Evolutionary conservation across 2,113 vertebrate species (phyloP), one percentile per base, ranked within the genome.

Genomic region (Oreocharis arfaki): DNA sequence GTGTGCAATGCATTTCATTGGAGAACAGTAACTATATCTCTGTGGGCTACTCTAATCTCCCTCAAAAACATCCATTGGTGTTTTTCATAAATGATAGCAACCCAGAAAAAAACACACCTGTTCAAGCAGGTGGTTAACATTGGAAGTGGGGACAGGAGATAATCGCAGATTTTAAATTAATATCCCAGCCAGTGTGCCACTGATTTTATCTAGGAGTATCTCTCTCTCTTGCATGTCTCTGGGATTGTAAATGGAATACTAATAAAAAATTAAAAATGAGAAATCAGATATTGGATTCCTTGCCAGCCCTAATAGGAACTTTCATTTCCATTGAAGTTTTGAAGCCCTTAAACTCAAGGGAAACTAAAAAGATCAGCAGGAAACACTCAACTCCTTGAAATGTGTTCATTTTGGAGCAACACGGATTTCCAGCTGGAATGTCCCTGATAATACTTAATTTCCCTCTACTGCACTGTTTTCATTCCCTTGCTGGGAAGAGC

Each of bases 391-490:
- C 35, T 94, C 37, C 79, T 88, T 87, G 42, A 90, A 93, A 88
- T 52, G 33, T 93, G 55, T 88, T 88, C 33, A 5, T 84, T 94
- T 95, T 90, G 33, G 41, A 88, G 3, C 70, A 90, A 87, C 75
- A 85, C n/a, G 84, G 60, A 84, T 92, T 96, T 97, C 95, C 95
- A 94, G 42, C 83, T 95, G 92, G 85, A 96, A 93, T 68, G 83
- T 94, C 83, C 79, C 92, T 81, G 71, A 76, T 86, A 96, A 88
- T 90, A 96, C 94, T 93, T 96, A 93, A 94, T 95, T 95, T 95
- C n/a, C 71, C 78, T 93, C 68, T 94, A 92, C 75, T 92, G 47
- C 75, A 68, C 71, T 81, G 55, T 96, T 95, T 92, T 93, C 71
- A 60, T 96, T 94, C 90, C 44, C 85, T 96, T 96, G 85, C 92